phyloP scores from a whole-genome alignment of 64 coral and sea anemone genomes.

The Stichodactyla helianthus region DNA sequence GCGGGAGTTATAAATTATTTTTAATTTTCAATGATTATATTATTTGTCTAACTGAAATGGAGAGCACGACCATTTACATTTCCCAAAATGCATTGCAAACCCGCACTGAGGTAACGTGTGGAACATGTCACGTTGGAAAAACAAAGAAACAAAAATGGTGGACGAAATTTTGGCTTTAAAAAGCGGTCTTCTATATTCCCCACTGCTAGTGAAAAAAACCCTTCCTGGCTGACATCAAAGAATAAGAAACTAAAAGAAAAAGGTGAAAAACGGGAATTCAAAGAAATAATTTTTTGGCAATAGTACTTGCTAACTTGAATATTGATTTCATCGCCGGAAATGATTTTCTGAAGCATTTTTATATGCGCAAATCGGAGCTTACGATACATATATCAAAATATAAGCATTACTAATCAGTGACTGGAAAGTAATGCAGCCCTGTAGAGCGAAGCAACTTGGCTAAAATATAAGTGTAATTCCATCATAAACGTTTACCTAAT shows the following conservation, averaged over 20 bases:
- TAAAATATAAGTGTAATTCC: background rate
- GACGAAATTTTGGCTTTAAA: no score
- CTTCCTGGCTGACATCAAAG: background rate
- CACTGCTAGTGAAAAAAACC: background rate
- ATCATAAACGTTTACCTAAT: background rate
- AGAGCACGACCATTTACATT: background rate
- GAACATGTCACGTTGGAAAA: background rate
- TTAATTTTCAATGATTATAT: background rate
- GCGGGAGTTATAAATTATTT: no score
- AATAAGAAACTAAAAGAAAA: background rate
- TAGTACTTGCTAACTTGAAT: background rate
- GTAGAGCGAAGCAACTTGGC: no score
- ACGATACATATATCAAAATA: no score
- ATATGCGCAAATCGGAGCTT: no score
- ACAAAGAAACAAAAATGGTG: background rate
- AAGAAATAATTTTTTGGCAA: background rate
- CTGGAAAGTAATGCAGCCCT: background rate
- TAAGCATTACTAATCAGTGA: no score
- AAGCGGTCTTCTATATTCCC: no score
- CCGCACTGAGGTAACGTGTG: background rate
- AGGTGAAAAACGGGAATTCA: background rate
- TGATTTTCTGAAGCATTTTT: no score
- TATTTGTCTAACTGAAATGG: background rate
- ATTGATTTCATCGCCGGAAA: no score
- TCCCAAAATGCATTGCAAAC: background rate